A percentile compares a stretch with the other conserved stretches of the same genome.
Conservation (phyloP, 1,140 invertebrate genomes). For the Psilanteris sp. region DNA sequence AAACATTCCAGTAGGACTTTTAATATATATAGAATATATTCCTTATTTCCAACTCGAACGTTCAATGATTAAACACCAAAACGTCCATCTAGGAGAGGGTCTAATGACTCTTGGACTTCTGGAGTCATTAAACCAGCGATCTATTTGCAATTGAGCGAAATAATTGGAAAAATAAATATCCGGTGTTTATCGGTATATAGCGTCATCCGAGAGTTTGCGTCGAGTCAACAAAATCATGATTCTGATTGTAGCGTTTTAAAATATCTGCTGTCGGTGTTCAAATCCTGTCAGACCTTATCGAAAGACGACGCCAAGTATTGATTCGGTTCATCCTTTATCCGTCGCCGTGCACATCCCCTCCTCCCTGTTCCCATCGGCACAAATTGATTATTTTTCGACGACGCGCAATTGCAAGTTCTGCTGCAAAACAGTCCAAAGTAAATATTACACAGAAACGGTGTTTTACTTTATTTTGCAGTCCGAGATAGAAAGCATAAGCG, state of each 20-base stretch:
- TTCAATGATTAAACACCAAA: too few species aligned
- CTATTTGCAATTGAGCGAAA: slow-evolving; percentile 16
- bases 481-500: slow-evolving; percentile 58
- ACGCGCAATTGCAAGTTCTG: slow-evolving; percentile 61
- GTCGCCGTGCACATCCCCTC: slow-evolving; percentile 44
- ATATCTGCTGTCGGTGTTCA: slow-evolving; percentile 59
- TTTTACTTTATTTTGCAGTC: slow-evolving; percentile 61
- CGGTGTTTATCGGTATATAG: slow-evolving; percentile 41
- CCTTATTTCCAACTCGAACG: too few species aligned
- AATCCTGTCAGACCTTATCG: slow-evolving; percentile 62
- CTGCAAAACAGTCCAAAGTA: slow-evolving; percentile 61
- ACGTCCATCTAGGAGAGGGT: too few species aligned
- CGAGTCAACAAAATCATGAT: slow-evolving; percentile 57
- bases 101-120: too few species aligned
- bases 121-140: too few species aligned
- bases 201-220: slow-evolving; percentile 28
- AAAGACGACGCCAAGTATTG: slow-evolving; percentile 61
- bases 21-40: too few species aligned
- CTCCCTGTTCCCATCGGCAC: slow-evolving; percentile 38
- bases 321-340: slow-evolving; percentile 61
- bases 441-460: slow-evolving; percentile 61
- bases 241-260: slow-evolving; percentile 58
- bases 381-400: slow-evolving; percentile 65
- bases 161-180: slow-evolving; percentile 36
- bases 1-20: too few species aligned